phyloP scores from a whole-genome alignment of 2,797 vertebrate species.

The Myotis vivesi region DNA sequence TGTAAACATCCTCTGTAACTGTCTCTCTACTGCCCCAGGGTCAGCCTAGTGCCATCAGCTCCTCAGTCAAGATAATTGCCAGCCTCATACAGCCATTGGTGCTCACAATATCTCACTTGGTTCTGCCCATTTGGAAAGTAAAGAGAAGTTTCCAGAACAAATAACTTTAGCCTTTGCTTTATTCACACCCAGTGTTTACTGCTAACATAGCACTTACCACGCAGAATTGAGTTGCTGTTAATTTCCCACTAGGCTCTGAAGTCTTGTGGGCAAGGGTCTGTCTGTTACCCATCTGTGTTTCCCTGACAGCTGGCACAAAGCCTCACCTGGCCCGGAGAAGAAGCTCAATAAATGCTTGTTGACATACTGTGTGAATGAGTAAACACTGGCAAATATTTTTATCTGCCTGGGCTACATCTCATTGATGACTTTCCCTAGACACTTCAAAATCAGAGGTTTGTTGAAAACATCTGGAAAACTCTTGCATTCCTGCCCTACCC shows the following conservation, averaged over 20 bases:
- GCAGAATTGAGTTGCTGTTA: not conserved
- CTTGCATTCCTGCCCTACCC: constrained; percentile 24
- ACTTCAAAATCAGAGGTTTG: constrained; percentile 37
- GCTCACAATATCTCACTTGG: not conserved
- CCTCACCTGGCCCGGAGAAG: not conserved
- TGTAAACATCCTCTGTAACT: not conserved
- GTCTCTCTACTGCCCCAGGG: not conserved
- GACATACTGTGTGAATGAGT: not conserved
- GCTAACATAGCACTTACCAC: not conserved
- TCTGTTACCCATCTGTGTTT: not conserved
- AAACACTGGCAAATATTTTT: not conserved
- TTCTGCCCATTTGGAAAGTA: not conserved
- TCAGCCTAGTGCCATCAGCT: not conserved
- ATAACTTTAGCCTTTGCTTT: not conserved
- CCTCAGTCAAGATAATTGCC: not conserved
- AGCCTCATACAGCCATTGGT: not conserved
- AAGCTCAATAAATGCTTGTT: not conserved
- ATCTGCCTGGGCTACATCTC: not conserved
- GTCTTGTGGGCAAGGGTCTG: not conserved
- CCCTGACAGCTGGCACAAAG: not conserved
- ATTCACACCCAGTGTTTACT: not conserved
- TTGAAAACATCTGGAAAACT: constrained; percentile 64
- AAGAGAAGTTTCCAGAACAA: not conserved
- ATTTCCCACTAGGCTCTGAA: not conserved
- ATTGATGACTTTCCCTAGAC: constrained; percentile 17